These are phyloP conservation scores for Trogon surrucura DNA, from an alignment of 2,113 vertebrate species.

Conservation along the genomic window DNA sequence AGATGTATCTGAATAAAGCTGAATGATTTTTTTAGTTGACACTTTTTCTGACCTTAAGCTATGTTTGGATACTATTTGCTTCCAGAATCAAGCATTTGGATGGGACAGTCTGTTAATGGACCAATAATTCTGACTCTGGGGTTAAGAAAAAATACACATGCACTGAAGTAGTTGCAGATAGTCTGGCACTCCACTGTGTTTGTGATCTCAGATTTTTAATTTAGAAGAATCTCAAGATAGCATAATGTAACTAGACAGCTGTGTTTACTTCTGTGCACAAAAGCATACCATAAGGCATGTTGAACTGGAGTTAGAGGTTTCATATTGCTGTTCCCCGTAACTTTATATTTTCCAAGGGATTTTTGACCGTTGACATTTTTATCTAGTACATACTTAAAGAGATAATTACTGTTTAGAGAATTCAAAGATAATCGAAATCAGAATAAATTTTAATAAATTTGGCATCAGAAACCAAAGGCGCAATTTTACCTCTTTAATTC, in stretches of 20 bases:
- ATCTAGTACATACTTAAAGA: background rate
- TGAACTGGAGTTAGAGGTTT: conserved; percentile 1
- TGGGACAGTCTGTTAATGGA: background rate
- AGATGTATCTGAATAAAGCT: background rate
- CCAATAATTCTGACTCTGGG: background rate
- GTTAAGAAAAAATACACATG: conserved; percentile 1
- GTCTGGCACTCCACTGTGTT: background rate
- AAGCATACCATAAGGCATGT: background rate
- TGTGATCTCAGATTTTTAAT: conserved; percentile 53
- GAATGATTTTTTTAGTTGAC: background rate
- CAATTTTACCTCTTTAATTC: background rate
- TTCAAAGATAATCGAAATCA: background rate
- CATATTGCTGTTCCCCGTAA: background rate
- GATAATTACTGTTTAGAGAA: background rate
- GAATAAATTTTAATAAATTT: background rate
- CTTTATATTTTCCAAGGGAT: background rate
- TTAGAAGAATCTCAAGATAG: conserved; percentile 9
- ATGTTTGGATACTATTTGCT: background rate
- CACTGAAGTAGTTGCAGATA: conserved; percentile 16
- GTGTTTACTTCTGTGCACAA: conserved; percentile 27
- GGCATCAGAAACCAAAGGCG: background rate
- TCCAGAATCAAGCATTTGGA: background rate
- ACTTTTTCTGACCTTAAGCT: background rate
- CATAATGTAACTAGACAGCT: conserved; percentile 35
- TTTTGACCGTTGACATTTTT: background rate